phyloP scores from a whole-genome alignment of 2,797 vertebrate genomes.

The Vespertilio murinus region DNA sequence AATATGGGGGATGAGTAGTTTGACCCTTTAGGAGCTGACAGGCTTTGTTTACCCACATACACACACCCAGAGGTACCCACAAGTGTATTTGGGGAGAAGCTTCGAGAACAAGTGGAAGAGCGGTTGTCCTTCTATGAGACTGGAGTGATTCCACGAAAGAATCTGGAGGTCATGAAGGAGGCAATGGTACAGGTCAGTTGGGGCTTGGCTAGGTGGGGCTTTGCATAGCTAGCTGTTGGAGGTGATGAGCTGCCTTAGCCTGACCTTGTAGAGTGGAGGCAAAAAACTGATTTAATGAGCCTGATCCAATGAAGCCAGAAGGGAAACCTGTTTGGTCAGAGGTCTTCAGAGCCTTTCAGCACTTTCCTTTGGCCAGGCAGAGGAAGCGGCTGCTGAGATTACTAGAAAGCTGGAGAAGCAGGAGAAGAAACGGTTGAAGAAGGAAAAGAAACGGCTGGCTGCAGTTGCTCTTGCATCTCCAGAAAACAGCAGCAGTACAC shows the following conservation, averaged over 20 bases:
- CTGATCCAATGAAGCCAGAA: conserved; percentile 86
- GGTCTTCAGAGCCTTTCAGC: rapidly evolving
- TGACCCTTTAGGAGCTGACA: not conserved
- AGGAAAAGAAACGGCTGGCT: conserved; percentile 88
- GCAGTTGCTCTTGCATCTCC: conserved; percentile 80
- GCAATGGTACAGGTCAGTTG: conserved; percentile 90
- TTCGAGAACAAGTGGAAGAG: conserved; percentile 95
- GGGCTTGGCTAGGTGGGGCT: not conserved
- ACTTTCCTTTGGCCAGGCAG: conserved; percentile 83
- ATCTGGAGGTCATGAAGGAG: conserved; percentile 97
- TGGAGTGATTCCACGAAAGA: conserved; percentile 93
- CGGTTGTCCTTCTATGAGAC: conserved; percentile 96
- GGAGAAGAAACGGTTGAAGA: conserved; percentile 92
- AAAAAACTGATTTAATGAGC: conserved; percentile 99
- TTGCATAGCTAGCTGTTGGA: conserved; percentile 79
- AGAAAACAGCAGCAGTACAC: conserved; percentile 58
- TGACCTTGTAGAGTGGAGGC: conserved; percentile 89
- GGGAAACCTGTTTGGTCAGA: not conserved
- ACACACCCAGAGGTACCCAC: conserved; percentile 91
- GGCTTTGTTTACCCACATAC: not conserved
- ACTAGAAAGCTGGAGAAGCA: conserved; percentile 91
- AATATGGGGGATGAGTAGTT: not conserved
- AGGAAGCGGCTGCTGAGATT: conserved; percentile 88
- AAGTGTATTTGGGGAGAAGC: conserved; percentile 93
- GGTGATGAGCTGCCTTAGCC: conserved; percentile 89